Conservation (phyloP, 1,140 invertebrate genomes). For the Nymphalis io region DNA sequence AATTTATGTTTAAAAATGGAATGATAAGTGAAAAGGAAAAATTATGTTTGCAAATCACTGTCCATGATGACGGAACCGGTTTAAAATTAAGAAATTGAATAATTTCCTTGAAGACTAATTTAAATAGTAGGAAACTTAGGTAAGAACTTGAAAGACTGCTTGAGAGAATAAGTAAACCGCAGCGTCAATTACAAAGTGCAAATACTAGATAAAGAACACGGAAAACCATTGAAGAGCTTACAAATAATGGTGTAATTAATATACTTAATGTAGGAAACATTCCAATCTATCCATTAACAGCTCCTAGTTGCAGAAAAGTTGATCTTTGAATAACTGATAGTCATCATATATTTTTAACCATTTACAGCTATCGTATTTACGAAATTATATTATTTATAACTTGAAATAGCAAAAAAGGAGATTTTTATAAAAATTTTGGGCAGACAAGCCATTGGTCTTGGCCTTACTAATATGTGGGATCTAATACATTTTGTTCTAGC, state of each 20-base stretch:
- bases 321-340: not conserved
- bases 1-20: too few species aligned
- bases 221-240: not conserved
- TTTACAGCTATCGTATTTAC: too few species aligned
- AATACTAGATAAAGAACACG: conserved; percentile 1
- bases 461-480: too few species aligned
- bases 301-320: not conserved
- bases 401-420: too few species aligned
- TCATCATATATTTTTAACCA: not conserved
- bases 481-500: too few species aligned
- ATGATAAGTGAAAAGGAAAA: too few species aligned
- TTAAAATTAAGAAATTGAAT: conserved; percentile 1
- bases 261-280: too few species aligned
- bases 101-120: conserved; percentile 1
- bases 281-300: not conserved
- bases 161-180: not conserved
- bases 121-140: conserved; percentile 4
- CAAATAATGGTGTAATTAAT: not conserved
- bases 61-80: not conserved
- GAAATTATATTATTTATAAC: too few species aligned
- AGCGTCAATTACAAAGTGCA: conserved; percentile 5
- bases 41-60: not conserved
- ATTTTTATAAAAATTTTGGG: too few species aligned
- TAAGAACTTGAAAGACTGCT: not conserved
- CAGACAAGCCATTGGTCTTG: too few species aligned